These are phyloP conservation scores for Drosophila pseudoananassae DNA, from an alignment of 1,140 invertebrate genomes.

Conservation along the genomic window DNA sequence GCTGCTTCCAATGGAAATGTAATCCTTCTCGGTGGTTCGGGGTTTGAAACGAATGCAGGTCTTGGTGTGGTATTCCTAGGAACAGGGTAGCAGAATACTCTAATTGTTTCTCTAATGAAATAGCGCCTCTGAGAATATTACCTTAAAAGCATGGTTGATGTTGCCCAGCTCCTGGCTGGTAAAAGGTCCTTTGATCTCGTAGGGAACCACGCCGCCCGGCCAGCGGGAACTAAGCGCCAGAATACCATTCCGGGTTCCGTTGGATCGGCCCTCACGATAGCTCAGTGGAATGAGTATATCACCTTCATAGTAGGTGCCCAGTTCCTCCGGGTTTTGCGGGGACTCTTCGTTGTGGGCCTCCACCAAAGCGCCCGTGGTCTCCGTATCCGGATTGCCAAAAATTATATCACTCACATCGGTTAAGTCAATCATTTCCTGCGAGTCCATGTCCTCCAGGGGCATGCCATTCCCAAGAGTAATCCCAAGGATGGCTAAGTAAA, in stretches of 20 bases:
- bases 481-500: constrained; percentile 20
- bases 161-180: constrained; percentile 84
- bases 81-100: not conserved
- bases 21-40: constrained; percentile 87
- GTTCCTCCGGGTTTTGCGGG: constrained; percentile 89
- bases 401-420: constrained; percentile 84
- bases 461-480: constrained; percentile 4
- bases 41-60: constrained; percentile 90
- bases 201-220: constrained; percentile 89
- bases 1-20: constrained; percentile 87
- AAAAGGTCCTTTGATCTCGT: constrained; percentile 88
- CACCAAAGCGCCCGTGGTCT: constrained; percentile 85
- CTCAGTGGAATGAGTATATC: constrained; percentile 88
- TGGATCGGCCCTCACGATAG: constrained; percentile 67
- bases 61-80: constrained; percentile 87
- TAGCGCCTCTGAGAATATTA: not conserved
- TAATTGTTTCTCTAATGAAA: not conserved
- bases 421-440: constrained; percentile 84
- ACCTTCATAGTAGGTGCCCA: constrained; percentile 90
- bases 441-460: constrained; percentile 27
- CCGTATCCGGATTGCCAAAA: constrained; percentile 85
- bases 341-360: constrained; percentile 87
- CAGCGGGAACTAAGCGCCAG: constrained; percentile 86
- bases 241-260: constrained; percentile 86
- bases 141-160: constrained; percentile 87